Evolutionary conservation across 2,797 vertebrate species (phyloP).

Genomic region (Hapalemur alaotrensis): DNA sequence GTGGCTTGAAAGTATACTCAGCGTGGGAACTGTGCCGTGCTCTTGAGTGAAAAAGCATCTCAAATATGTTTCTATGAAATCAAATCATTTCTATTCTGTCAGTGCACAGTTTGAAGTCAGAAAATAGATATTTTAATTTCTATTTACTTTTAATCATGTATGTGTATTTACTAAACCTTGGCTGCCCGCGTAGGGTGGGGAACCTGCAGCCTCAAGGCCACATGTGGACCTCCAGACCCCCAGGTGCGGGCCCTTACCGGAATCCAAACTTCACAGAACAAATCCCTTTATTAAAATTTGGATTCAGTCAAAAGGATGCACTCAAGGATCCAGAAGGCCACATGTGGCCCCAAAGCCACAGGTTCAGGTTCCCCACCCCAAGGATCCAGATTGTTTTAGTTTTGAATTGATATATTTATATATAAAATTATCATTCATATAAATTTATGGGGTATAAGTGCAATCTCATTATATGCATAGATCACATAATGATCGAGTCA

Average conservation of each 20-base stretch:
- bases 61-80: neutral
- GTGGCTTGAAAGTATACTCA: neutral
- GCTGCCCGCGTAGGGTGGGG: neutral
- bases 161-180: neutral
- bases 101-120: neutral
- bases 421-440: neutral
- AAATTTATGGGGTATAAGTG: neutral
- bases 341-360: neutral
- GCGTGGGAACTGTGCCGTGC: neutral
- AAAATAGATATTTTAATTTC: neutral
- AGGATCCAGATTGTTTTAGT: neutral
- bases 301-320: neutral
- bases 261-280: neutral
- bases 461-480: neutral
- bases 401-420: neutral
- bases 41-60: neutral
- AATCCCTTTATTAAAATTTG: neutral
- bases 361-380: neutral
- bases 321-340: neutral
- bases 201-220: neutral
- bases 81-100: neutral
- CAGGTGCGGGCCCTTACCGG: neutral
- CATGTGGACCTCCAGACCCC: neutral
- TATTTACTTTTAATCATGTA: neutral
- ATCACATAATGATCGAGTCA: neutral